Evolutionary conservation across 2,113 vertebrate genomes (phyloP), one percentile per base, ranked within the genome.

Genomic region (Cariama cristata): DNA sequence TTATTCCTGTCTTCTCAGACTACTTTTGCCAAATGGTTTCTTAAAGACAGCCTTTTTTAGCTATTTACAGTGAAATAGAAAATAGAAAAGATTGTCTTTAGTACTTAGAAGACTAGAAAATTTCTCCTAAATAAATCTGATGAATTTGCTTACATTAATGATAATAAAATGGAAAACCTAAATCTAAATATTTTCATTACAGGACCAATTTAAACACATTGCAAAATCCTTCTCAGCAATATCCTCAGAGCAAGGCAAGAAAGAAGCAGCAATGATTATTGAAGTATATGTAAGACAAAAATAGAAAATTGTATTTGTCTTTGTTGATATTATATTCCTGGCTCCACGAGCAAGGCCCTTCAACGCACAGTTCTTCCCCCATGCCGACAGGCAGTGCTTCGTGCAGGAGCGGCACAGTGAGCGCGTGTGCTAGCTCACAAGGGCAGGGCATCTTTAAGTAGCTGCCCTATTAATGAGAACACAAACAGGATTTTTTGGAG

Each of bases 161-260:
- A 71, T 67, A 90, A 68, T 53, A 89, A 75, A 92, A 55, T 55
- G 28, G 63, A 92, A 86, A 94, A 80, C 35, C 28, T 74, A 47
- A 64, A 38, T 71, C 21, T 62, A 95, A 93, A 66, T 72, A 67
- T 94, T 95, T 92, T 89, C 32, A 40, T 80, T 90, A 84, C 32
- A 90, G 63, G 24, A 84, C 44, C 38, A 50, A 21, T 63, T 77
- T 55, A 85, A 94, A 80, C 35, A 69, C 49, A 50, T 38, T 45
- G 68, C 63, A 92, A 90, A 38, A 86, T 79, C 33, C 53, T 92
- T 76, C 68, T 84, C 58, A 49, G 58, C 67, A 49, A 80, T 73
- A 80, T 62, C 32, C n/a, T 79, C 60, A 35, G 28, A 90, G 20
- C 23, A 79, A 58, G 63, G 20, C 56, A 93, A 75, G 85, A 68